phyloP scores from a whole-genome alignment of 2,888 invertebrate species.

The Nomada hirtipes region DNA sequence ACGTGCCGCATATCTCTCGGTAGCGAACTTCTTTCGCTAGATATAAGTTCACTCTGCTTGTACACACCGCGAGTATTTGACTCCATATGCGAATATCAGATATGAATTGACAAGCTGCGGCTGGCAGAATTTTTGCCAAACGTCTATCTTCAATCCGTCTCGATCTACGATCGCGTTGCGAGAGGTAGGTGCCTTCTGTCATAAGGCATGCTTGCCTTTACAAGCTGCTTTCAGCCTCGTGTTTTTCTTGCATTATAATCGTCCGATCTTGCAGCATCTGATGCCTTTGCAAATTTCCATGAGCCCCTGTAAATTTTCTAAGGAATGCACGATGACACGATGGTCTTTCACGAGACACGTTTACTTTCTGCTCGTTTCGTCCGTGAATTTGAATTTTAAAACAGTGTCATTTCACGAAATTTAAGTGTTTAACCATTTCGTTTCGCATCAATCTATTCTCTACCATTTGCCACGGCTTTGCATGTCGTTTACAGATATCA shows the following conservation, averaged over 20 bases:
- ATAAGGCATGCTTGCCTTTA: constrained; percentile 69
- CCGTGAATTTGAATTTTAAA: constrained; percentile 29
- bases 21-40: constrained; percentile 67
- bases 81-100: constrained; percentile 29
- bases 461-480: not conserved
- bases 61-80: constrained; percentile 46
- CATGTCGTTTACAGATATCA: not conserved
- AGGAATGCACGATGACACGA: no score
- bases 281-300: not conserved
- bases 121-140: constrained; percentile 43
- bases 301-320: not conserved
- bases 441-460: not conserved
- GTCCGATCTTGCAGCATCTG: constrained; percentile 11
- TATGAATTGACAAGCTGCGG: constrained; percentile 60
- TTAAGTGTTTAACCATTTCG: not conserved
- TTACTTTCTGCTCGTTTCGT: not conserved
- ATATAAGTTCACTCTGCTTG: constrained; percentile 33
- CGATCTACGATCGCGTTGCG: constrained; percentile 60
- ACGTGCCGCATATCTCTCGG: constrained; percentile 75
- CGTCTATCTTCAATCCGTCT: constrained; percentile 43
- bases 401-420: constrained; percentile 1
- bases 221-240: constrained; percentile 43
- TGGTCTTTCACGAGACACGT: constrained; percentile 9
- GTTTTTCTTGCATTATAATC: constrained; percentile 38
- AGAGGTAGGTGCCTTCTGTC: constrained; percentile 68